Base-by-base conservation (phyloP, 2,797 vertebrate genomes). In the Enteromius fasciolatus region DNA sequence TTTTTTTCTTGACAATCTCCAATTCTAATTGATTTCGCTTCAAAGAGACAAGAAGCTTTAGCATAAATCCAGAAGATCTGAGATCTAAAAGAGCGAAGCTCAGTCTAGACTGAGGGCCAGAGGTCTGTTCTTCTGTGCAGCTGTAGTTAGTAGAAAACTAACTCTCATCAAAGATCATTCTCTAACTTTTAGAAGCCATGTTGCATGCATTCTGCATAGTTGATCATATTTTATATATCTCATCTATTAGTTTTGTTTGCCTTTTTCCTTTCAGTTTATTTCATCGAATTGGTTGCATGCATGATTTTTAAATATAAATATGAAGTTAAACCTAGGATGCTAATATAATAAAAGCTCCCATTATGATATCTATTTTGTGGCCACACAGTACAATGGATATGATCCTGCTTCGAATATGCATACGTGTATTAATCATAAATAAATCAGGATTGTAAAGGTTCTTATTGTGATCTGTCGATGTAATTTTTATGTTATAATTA, bases 121-220 rank as follows among this genome's bases (percentile, higher is more conserved):
- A 85, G 57, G 72, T 79, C 50, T 84, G 86, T 91, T 90, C 88
- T 89, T 90, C 90, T 92, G 89, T 89, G 89, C 86, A 87, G 89
- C 86, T 78, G 89, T 88, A 88, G 86, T 88, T 84, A 87, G 88
- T 86, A 91, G 89, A 90, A 83, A 92, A 94, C 94, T 95, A 95
- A 95, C 93, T 92, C 88, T 88, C 94, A 94, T 94, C 83, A 91
- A 90, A 84, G 83, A 90, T 90, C 90, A 92, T 93, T 89, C 92
- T 92, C 87, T 91, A 87, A 87, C 87, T 85, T 85, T 84, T 89
- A 89, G 82, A 91, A 89, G 87, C 90, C 89, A 84, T 90, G 74
- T 86, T 92, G 91, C 87, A 91, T 95, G 93, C 93, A 93, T 94
- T 94, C 85, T 82, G 88, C 92, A 93, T 92, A 84, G 92, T 92